These are phyloP conservation scores for Cryptocheilus praepositus DNA, from an alignment of 2,888 invertebrate species.

Conservation along the genomic window DNA sequence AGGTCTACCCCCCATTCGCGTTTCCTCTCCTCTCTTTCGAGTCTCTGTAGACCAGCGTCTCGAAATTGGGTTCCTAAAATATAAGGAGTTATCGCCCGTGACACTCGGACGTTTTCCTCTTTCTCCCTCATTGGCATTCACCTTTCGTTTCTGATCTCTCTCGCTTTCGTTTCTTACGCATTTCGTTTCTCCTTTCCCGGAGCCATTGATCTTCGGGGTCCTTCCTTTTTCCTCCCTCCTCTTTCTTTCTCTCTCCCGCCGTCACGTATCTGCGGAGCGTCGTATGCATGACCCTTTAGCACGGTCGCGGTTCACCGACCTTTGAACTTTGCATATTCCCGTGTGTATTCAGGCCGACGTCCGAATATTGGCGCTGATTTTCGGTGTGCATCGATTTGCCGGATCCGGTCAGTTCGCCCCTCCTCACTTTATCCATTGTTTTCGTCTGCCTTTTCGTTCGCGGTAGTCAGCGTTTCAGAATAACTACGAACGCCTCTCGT, in stretches of 20 bases:
- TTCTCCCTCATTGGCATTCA: constrained; percentile 1
- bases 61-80: constrained; percentile 53
- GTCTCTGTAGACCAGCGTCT: constrained; percentile 33
- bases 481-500: no score
- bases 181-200: constrained; percentile 3
- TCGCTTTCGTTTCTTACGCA: constrained; percentile 9
- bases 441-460: no score
- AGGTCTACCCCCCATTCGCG: neutral
- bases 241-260: constrained; percentile 19
- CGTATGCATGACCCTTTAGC: constrained; percentile 37
- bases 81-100: constrained; percentile 51
- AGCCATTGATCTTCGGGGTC: constrained; percentile 8
- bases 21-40: constrained; percentile 9
- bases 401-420: constrained; percentile 35
- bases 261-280: constrained; percentile 25
- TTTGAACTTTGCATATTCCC: constrained; percentile 48
- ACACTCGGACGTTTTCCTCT: constrained; percentile 15
- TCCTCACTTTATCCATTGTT: constrained; percentile 20
- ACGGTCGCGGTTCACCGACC: constrained; percentile 50
- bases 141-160: constrained; percentile 10
- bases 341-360: constrained; percentile 29
- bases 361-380: constrained; percentile 45
- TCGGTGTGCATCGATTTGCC: constrained; percentile 29
- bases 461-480: no score
- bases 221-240: constrained; percentile 6